Evolutionary conservation across 2,113 vertebrate genomes (phyloP), one percentile per base, ranked within the genome.

Genomic region (Lipotes vexillifer): DNA sequence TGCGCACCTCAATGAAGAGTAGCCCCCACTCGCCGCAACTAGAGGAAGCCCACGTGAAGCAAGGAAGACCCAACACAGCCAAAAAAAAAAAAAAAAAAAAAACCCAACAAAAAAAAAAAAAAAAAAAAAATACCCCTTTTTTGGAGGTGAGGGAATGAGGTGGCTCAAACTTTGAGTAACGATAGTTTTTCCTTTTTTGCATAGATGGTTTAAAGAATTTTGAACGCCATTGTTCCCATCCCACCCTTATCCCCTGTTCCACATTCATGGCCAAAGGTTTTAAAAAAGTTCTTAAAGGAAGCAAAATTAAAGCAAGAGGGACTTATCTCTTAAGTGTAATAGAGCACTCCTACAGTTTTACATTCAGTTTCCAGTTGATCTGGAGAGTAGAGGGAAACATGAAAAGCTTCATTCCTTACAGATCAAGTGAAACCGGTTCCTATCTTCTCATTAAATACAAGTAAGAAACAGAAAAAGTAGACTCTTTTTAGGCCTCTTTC

Each of bases 201-300:
- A 69, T 41, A 88, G 41, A 77, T 91, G 55, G 33, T 65, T 90
- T 80, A 86, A 96, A 78, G 41, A 84, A 83, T 88, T 78, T 80
- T 88, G 63, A 94, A 55, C 36, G 49, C 33, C 12, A 2, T 20
- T 52, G 72, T 68, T 90, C 44, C 81, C 10, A 74, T 83, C 21
- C 25, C 25, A 21, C 17, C 63, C 57, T 68, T 69, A 71, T 81
- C 38, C 46, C 27, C 2, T 46, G 46, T 63, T 86, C n/a, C 20
- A 44, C 3, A 4, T 68, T 90, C 90, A 72, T 88, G 80, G 65
- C 36, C 14, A 83, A 88, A 96, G 23, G 72, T 94, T 68, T 80
- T 88, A 90, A 86, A 52, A 82, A 74, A 68, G n/a, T 92, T 94
- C 18, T 90, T 94, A 57, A 86, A 93, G 91, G 65, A 93, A 89